Conservation (phyloP, 2,113 vertebrate genomes). For the Ranitomeya variabilis region DNA sequence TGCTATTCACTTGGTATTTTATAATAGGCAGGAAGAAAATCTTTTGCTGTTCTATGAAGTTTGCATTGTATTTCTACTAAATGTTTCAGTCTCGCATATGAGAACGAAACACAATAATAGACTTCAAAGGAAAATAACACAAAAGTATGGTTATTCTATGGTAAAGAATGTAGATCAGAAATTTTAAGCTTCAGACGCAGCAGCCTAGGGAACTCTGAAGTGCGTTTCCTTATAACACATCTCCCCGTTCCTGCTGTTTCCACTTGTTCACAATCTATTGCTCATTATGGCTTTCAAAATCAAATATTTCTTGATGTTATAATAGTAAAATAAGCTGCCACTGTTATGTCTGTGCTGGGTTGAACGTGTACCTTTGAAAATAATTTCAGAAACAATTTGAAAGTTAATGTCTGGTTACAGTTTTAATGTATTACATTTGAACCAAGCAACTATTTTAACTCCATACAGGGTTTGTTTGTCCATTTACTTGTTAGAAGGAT, state of each 20-base stretch:
- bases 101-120: slow-evolving; percentile 20
- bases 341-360: slow-evolving; percentile 18
- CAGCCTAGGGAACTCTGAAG: slow-evolving; percentile 27
- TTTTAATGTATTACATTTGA: background rate
- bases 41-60: background rate
- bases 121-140: slow-evolving; percentile 38
- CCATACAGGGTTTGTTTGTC: background rate
- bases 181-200: background rate
- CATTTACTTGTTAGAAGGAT: background rate
- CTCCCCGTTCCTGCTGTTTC: slow-evolving; percentile 14
- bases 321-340: slow-evolving; percentile 31
- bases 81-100: slow-evolving; percentile 16
- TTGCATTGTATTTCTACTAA: background rate
- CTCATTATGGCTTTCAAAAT: slow-evolving; percentile 49
- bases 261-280: slow-evolving; percentile 33
- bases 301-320: slow-evolving; percentile 10
- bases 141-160: slow-evolving; percentile 21
- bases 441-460: background rate
- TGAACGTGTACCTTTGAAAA: slow-evolving; percentile 29
- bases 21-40: background rate
- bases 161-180: slow-evolving; percentile 34
- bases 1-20: background rate
- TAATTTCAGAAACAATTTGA: slow-evolving; percentile 38
- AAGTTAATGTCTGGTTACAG: background rate
- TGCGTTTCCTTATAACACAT: slow-evolving; percentile 20